Evolutionary conservation across 2,797 vertebrate genomes (phyloP).

Genomic region (Galaxias olidus): DNA sequence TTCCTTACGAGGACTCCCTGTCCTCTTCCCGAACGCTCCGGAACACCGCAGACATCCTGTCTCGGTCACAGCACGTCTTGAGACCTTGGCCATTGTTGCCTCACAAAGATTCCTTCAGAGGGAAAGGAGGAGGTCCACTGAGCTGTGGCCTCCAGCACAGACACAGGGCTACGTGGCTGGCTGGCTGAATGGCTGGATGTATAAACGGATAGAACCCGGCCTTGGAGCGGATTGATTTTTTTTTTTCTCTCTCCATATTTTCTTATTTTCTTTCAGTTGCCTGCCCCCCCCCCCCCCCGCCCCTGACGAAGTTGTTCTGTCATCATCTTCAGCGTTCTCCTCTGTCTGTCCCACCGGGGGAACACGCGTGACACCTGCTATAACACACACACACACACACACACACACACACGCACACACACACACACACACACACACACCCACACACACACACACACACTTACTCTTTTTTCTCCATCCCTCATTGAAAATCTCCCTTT

Average conservation of each 20-base stretch:
- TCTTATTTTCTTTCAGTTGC: neutral
- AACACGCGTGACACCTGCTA: too few species aligned
- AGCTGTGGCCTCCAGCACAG: too few species aligned
- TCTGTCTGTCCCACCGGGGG: neutral
- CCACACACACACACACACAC: neutral
- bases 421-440: neutral
- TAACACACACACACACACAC: too few species aligned
- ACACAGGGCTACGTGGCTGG: too few species aligned
- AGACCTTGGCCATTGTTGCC: slow-evolving; percentile 10
- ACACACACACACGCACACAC: neutral
- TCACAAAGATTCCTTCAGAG: slow-evolving; percentile 19
- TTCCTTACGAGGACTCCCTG: neutral
- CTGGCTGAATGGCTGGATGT: too few species aligned
- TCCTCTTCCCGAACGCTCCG: neutral
- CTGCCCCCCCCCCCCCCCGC: too few species aligned
- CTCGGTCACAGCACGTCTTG: neutral
- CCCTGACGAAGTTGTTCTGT: neutral
- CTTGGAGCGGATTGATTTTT: too few species aligned
- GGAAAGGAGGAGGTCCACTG: slow-evolving; percentile 16
- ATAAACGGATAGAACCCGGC: too few species aligned
- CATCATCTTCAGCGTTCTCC: neutral
- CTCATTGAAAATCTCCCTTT: neutral
- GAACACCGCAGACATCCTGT: neutral
- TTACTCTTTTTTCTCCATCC: neutral
- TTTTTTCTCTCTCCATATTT: too few species aligned